phyloP scores from a whole-genome alignment of 2,797 vertebrate genomes.

The Oreonectes daqikongensis region DNA sequence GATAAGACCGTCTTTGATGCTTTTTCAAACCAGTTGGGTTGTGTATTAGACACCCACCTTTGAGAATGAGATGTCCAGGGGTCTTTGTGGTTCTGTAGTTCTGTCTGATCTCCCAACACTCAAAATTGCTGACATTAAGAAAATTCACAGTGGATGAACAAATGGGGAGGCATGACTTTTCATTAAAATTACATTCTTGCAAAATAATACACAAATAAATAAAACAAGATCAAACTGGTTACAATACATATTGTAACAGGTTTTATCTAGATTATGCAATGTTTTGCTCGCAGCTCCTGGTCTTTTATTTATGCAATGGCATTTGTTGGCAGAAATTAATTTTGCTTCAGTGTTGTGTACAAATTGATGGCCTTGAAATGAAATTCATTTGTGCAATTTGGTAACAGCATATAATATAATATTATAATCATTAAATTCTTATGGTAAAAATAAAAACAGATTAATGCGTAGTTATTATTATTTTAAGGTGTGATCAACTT shows the following conservation, averaged over 20 bases:
- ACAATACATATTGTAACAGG: not conserved
- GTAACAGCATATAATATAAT: no score
- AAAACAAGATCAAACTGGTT: no score
- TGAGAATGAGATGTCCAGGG: constrained; percentile 64
- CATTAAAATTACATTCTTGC: no score
- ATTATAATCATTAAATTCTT: no score
- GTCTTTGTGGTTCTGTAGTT: constrained; percentile 65
- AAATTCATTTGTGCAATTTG: not conserved
- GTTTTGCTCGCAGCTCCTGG: constrained; percentile 1
- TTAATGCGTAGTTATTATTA: no score
- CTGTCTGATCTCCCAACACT: constrained; percentile 79
- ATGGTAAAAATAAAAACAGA: no score
- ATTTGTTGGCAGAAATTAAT: not conserved
- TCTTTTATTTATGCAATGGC: not conserved
- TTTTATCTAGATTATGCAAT: not conserved
- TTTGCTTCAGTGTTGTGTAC: not conserved
- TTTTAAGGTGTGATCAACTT: no score
- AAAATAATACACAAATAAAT: no score
- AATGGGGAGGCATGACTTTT: not conserved
- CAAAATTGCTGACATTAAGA: constrained; percentile 67
- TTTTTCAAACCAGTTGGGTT: no score
- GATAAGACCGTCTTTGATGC: not conserved
- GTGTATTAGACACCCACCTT: constrained; percentile 60
- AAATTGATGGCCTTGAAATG: not conserved
- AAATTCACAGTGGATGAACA: not conserved